Conservation (phyloP, 2,113 vertebrate genomes). For the Neomonachus schauinslandi region DNA sequence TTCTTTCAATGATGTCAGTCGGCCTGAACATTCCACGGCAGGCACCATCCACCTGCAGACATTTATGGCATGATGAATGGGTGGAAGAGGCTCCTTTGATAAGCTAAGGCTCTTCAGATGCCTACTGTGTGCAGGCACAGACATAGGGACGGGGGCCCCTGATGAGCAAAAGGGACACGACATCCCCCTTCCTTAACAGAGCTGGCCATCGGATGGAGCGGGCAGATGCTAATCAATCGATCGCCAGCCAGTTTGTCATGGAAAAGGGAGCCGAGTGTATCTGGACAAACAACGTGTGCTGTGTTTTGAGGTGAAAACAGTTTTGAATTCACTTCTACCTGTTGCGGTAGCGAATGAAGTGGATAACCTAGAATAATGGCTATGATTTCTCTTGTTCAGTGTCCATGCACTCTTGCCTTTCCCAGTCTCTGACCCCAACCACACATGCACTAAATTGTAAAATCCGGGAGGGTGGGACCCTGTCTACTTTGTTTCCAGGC, state of each 20-base stretch:
- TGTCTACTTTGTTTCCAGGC: background rate
- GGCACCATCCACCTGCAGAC: background rate
- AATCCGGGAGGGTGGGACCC: background rate
- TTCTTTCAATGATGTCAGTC: slow-evolving; percentile 44
- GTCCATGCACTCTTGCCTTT: rapidly evolving
- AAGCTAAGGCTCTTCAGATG: background rate
- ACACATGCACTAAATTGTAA: background rate
- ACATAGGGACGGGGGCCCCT: rapidly evolving
- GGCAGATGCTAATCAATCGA: rapidly evolving
- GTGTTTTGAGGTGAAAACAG: too few relatives aligned
- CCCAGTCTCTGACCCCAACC: rapidly evolving
- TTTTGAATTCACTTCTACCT: background rate
- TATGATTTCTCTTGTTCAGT: background rate
- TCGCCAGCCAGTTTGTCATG: rapidly evolving
- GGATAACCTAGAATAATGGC: background rate
- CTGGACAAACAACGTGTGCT: background rate
- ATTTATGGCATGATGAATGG: background rate
- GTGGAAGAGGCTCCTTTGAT: background rate
- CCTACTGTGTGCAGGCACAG: background rate
- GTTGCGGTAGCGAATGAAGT: background rate
- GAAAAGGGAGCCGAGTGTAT: rapidly evolving
- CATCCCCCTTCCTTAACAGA: rapidly evolving
- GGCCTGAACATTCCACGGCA: slow-evolving; percentile 47
- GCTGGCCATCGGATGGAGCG: rapidly evolving
- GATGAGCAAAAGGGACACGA: background rate